These are phyloP conservation scores for Girardinus metallicus DNA, from an alignment of 2,797 vertebrate genomes.

Conservation along the genomic window DNA sequence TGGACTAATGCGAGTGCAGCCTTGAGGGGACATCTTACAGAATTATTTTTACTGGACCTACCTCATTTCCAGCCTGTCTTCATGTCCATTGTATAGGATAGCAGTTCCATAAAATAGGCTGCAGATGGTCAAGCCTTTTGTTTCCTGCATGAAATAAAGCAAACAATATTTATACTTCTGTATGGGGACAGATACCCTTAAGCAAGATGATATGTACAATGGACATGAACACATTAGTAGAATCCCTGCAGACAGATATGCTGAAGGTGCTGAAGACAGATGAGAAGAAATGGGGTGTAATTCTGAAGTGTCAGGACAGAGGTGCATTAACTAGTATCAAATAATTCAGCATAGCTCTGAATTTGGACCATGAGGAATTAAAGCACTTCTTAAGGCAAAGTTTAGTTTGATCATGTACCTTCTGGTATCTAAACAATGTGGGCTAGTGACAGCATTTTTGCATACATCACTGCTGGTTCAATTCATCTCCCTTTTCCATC, in stretches of 20 bases:
- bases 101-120: conserved; percentile 64
- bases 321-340: not conserved
- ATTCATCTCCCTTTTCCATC: not conserved
- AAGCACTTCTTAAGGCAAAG: not conserved
- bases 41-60: conserved; percentile 45
- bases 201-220: not conserved
- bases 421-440: not conserved
- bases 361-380: not conserved
- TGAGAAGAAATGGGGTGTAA: not conserved
- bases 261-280: not conserved
- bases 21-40: not conserved
- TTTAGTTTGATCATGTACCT: not conserved
- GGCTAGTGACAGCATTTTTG: not conserved
- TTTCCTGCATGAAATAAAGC: conserved; percentile 60
- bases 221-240: not conserved
- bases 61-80: conserved; percentile 66
- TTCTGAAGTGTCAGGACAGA: not conserved
- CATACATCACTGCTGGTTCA: not conserved
- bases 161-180: not conserved
- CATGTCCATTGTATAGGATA: conserved; percentile 58
- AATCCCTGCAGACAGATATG: not conserved
- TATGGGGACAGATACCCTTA: not conserved
- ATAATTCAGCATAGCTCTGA: not conserved
- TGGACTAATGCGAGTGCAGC: not conserved
- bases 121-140: conserved; percentile 58